These are phyloP conservation scores for Cotesia typhae DNA, from an alignment of 1,140 invertebrate species.

Conservation along the genomic window DNA sequence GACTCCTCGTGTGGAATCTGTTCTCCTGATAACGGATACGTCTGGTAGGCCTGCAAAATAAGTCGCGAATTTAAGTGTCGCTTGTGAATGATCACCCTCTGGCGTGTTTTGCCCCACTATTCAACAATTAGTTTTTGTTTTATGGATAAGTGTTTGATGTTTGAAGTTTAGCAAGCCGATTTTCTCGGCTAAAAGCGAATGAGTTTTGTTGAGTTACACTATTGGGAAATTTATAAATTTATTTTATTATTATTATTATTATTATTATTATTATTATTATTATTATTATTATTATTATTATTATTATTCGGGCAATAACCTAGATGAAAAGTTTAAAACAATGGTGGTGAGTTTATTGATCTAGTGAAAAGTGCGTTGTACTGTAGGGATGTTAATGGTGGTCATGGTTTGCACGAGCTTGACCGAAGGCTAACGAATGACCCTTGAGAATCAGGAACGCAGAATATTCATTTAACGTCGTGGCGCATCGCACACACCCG, in stretches of 20 bases:
- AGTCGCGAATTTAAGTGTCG: conserved; percentile 15
- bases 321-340: too few species aligned
- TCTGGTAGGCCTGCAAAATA: conserved; percentile 65
- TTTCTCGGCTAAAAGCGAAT: too few species aligned
- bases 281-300: too few species aligned
- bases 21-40: conserved; percentile 57
- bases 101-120: too few species aligned
- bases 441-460: conserved; percentile 61
- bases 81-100: too few species aligned
- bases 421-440: conserved; percentile 62
- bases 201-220: too few species aligned
- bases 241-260: background rate
- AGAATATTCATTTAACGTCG: conserved; percentile 43
- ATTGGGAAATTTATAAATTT: too few species aligned
- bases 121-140: too few species aligned
- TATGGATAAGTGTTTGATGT: too few species aligned
- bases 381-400: conserved; percentile 26
- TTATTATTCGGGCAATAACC: background rate
- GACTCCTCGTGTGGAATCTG: conserved; percentile 41
- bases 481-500: background rate
- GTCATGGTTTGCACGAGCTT: conserved; percentile 40
- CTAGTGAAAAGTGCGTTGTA: background rate
- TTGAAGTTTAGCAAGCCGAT: too few species aligned
- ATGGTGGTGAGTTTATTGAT: too few species aligned
- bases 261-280: too few species aligned